Base-by-base conservation (phyloP, 1,140 invertebrate genomes). In the Triops cancriformis region DNA sequence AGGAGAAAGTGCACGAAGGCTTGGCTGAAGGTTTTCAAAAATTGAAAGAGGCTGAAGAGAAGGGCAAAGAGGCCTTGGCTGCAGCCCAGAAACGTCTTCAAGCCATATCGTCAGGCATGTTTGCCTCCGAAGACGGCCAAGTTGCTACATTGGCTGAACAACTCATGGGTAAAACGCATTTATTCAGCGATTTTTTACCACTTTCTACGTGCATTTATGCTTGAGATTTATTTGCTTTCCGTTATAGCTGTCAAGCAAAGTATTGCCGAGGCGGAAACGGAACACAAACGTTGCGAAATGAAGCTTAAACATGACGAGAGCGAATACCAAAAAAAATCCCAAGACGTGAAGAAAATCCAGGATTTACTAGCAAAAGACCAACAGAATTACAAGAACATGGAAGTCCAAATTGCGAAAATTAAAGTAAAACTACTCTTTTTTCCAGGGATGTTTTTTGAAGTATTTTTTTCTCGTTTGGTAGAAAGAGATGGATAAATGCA, bases 61-160 rank as follows among this genome's bases (percentile, higher is more conserved):
- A 84, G 1, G 92, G 95, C 83, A 86, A 86, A 26, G 89, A 91
- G 77, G 90, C 89, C 1, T 87, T 94, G 79, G 85, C 87, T 12
- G 87, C 88, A 51, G 94, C 94, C 0, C 91, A 96, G 84, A 90
- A 91, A 74, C 89, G 89, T 75, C 93, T 91, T 80, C 90, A 97
- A 82, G 94, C 94, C 76, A 89, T 96, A 9, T 93, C 89, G 83
- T 87, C 92, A 27, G 96, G 96, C 27, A 85, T 93, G 73, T 89
- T 95, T 41, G 89, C 90, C 28, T 91, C 90, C 77, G 91, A 92
- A n/a, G 90, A 90, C 81, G 94, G 95, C 18, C 88, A 91, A 83
- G 90, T 91, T 77, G 89, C 92, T n/a, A 95, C 95, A 6, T 85
- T 98, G 26, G 92, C 94, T 83, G 93, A 97, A 80, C 94, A 97